These are phyloP conservation scores for Buphagus erythrorhynchus DNA, from an alignment of 2,797 vertebrate genomes.

Conservation along the genomic window DNA sequence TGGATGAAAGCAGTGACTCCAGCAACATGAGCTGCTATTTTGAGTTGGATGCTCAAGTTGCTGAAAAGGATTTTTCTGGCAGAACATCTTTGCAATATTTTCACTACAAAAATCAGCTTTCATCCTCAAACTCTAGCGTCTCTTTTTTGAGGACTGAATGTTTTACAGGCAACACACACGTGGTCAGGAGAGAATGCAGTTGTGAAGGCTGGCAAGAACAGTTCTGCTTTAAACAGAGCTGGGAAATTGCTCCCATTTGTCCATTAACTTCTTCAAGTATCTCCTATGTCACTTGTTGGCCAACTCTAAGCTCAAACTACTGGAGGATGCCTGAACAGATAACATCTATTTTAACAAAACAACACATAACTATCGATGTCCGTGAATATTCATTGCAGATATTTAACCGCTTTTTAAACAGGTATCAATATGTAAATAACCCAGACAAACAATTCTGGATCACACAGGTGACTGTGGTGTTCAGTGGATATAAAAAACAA, in stretches of 20 bases:
- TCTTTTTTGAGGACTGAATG: background rate
- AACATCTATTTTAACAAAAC: background rate
- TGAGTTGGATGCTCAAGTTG: constrained; percentile 24
- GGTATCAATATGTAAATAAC: background rate
- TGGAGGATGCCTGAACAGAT: background rate
- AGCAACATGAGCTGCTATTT: constrained; percentile 44
- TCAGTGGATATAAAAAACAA: constrained; percentile 57
- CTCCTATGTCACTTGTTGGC: background rate
- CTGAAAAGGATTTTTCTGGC: constrained; percentile 51
- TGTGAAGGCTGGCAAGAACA: background rate
- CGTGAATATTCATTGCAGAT: background rate
- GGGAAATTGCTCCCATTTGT: background rate
- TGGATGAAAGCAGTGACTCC: constrained; percentile 40
- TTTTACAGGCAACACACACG: background rate
- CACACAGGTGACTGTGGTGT: constrained; percentile 17
- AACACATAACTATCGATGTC: background rate
- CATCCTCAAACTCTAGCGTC: background rate
- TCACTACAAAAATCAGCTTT: constrained; percentile 45
- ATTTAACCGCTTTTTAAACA: background rate
- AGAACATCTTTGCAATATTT: constrained; percentile 62
- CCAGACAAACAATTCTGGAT: background rate
- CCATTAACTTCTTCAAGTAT: background rate
- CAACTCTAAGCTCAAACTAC: background rate
- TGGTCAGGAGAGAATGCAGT: constrained; percentile 14
- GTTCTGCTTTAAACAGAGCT: background rate